Conservation (phyloP, 2,113 vertebrate species). For the Anguilla rostrata region DNA sequence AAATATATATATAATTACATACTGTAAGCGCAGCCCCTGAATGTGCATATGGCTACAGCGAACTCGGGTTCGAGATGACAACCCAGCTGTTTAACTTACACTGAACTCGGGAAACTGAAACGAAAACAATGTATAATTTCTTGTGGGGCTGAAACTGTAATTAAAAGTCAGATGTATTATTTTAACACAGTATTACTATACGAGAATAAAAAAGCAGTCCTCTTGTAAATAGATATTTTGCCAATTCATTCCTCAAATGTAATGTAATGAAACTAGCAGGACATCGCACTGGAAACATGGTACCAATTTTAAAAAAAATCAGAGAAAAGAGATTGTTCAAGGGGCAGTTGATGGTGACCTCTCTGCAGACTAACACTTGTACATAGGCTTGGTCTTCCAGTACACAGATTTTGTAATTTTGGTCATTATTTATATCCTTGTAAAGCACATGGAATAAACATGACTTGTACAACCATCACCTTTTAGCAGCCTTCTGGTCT, state of each 20-base stretch:
- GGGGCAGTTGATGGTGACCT: constrained; percentile 77
- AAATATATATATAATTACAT: constrained; percentile 51
- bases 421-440: constrained; percentile 98
- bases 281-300: constrained; percentile 81
- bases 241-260: constrained; percentile 97
- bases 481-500: constrained; percentile 39
- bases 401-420: constrained; percentile 96
- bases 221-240: constrained; percentile 97
- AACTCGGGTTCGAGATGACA: constrained; percentile 80
- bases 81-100: constrained; percentile 55
- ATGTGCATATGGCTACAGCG: constrained; percentile 75
- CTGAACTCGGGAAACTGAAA: constrained; percentile 77
- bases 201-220: constrained; percentile 81
- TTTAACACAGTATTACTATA: constrained; percentile 95
- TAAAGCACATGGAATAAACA: constrained; percentile 98
- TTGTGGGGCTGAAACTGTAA: constrained; percentile 81
- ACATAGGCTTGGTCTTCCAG: constrained; percentile 99
- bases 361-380: constrained; percentile 87
- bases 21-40: constrained; percentile 59
- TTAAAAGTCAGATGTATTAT: constrained; percentile 83
- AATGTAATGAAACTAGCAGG: constrained; percentile 78
- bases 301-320: constrained; percentile 71
- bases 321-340: constrained; percentile 73
- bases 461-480: constrained; percentile 82
- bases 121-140: constrained; percentile 76